phyloP scores from a whole-genome alignment of 1,140 invertebrate genomes.

The Scaptomyza hsui region DNA sequence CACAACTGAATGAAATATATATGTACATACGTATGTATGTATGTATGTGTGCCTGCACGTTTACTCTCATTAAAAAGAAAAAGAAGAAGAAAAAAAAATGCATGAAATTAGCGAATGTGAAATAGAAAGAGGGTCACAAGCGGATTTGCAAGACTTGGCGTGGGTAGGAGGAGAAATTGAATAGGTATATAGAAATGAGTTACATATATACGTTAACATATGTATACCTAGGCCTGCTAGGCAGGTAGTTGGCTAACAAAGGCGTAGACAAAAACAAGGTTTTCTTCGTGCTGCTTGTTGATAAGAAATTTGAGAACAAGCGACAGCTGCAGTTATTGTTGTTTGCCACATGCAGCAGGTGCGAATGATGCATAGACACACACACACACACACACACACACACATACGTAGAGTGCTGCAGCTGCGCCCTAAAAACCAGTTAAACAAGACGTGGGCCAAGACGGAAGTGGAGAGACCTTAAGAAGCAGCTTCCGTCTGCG shows the following conservation, averaged over 20 bases:
- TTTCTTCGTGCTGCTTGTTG: slow-evolving; percentile 52
- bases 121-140: slow-evolving; percentile 17
- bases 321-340: slow-evolving; percentile 55
- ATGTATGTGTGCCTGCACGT: no score
- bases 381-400: slow-evolving; percentile 13
- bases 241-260: slow-evolving; percentile 23
- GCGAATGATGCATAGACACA: slow-evolving; percentile 33
- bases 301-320: slow-evolving; percentile 71
- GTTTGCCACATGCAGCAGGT: slow-evolving; percentile 56
- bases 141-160: not conserved
- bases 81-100: not conserved
- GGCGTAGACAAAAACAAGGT: slow-evolving; percentile 16
- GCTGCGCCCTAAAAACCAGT: slow-evolving; percentile 69
- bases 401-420: slow-evolving; percentile 17
- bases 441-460: slow-evolving; percentile 54
- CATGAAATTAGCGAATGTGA: slow-evolving; percentile 1
- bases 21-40: not conserved
- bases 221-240: not conserved
- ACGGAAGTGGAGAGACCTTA: slow-evolving; percentile 56
- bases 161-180: slow-evolving; percentile 17
- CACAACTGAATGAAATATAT: slow-evolving; percentile 27
- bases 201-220: not conserved
- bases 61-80: not conserved
- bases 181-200: slow-evolving; percentile 1
- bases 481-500: slow-evolving; percentile 41